Evolutionary conservation across 2,888 invertebrate genomes (phyloP).

Genomic region (Hemistola chrysoprasaria): DNA sequence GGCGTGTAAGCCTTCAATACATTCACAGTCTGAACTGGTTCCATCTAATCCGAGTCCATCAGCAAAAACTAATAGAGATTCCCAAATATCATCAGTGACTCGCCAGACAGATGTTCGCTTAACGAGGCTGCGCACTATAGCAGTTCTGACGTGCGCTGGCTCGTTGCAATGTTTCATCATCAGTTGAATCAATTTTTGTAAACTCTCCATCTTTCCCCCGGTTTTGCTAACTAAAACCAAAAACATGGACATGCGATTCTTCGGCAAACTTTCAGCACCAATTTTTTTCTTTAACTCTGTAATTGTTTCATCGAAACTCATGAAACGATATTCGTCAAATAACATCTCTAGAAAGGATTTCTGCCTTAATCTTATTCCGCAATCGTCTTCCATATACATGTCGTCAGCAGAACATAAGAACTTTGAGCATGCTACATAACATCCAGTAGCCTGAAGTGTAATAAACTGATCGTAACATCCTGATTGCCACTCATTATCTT

Average conservation of each 20-base stretch:
- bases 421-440: neutral
- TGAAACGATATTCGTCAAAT: constrained; percentile 53
- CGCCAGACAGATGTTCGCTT: constrained; percentile 55
- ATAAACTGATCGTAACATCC: too few species aligned
- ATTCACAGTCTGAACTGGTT: constrained; percentile 35
- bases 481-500: too few species aligned
- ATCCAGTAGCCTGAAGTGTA: too few species aligned
- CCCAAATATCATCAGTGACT: constrained; percentile 43
- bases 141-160: constrained; percentile 48
- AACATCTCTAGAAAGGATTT: constrained; percentile 43
- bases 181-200: constrained; percentile 43
- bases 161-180: constrained; percentile 49
- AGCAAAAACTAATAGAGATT: constrained; percentile 43
- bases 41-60: constrained; percentile 56
- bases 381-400: neutral
- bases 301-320: constrained; percentile 45
- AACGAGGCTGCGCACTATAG: constrained; percentile 55
- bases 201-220: constrained; percentile 42
- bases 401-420: neutral
- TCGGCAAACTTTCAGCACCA: constrained; percentile 37
- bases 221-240: constrained; percentile 61
- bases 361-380: neutral
- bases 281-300: constrained; percentile 44
- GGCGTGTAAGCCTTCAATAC: constrained; percentile 56
- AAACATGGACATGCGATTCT: constrained; percentile 54